Percentiles rank a stretch among this genome's conserved stretches.
These are phyloP conservation scores for Liodrosophila aerea DNA, from an alignment of 2,888 invertebrate species.

Conservation along the genomic window DNA sequence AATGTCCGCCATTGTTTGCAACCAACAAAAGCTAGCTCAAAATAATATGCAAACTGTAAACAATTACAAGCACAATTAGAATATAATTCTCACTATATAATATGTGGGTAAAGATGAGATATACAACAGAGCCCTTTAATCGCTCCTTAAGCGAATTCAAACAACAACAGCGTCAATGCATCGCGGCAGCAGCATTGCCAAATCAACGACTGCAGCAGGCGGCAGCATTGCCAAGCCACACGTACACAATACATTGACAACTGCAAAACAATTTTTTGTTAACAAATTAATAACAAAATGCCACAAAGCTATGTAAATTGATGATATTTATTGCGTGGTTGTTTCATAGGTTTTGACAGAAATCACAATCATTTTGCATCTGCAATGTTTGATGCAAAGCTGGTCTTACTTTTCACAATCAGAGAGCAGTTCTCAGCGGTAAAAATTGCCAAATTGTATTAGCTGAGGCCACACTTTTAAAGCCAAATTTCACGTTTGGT, in stretches of 20 bases:
- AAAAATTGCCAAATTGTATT: constrained; percentile 43
- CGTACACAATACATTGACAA: too few species aligned
- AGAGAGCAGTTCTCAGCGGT: constrained; percentile 45
- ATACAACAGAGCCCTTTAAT: too few species aligned
- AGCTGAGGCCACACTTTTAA: constrained; percentile 13
- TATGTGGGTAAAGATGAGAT: too few species aligned
- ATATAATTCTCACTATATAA: too few species aligned
- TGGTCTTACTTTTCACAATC: constrained; percentile 60
- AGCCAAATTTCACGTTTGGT: constrained; percentile 6
- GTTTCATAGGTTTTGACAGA: too few species aligned
- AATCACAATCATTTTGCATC: constrained; percentile 31
- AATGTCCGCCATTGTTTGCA: constrained; percentile 89
- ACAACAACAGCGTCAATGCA: constrained; percentile 44
- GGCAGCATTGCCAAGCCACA: constrained; percentile 47
- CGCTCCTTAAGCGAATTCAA: too few species aligned
- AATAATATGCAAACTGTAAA: too few species aligned
- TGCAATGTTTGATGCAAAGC: constrained; percentile 42
- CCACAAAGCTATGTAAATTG: too few species aligned
- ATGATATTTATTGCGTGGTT: too few species aligned
- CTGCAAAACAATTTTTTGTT: too few species aligned
- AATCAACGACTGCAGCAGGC: constrained; percentile 59
- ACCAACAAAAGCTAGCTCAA: too few species aligned
- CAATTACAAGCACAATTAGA: too few species aligned
- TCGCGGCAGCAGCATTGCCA: constrained; percentile 62
- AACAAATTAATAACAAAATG: constrained; percentile 5